Evolutionary conservation across 1,140 invertebrate genomes (phyloP), one percentile per base, ranked within the genome.

Genomic region (Leptinotarsa undecemlineata): DNA sequence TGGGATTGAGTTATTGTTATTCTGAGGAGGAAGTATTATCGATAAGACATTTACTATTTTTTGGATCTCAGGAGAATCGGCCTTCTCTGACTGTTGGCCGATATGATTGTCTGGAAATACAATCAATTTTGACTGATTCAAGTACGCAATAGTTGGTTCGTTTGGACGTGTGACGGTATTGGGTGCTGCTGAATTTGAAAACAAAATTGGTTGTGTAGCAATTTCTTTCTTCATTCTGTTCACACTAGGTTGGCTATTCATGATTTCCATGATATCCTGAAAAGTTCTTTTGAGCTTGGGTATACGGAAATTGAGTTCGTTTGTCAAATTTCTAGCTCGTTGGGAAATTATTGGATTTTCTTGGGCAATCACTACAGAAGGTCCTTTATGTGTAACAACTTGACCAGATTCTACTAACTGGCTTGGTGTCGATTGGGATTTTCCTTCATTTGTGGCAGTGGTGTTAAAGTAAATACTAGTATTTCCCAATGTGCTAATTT

Each of bases 221-320:
- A 42, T 20, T 13, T 69, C 11, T 48, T 69, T 48, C 48, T 20
- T 48, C 0, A n/a, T 20, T 69, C 68, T n/a, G 8, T 47, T 15
- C 42, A 5, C n/a, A 51, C 13, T 21, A 13, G 63, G 2, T 64
- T 64, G 20, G 14, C 11, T 33, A 15, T 64, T 33, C 63, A 64
- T 64, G 6, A 64, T 33, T 14, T 64, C 63, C 20, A 64, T 64
- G 13, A 69, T 69, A 13, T 69, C 68, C n/a, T 20, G 19, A 21
- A 69, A 69, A 48, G 15, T 69, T 48, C 21, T 17, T 19, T 21
- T 48, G 1, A 69, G 42, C 47, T 69, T 4, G 3, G 68, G 68
- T 11, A 69, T 13, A 14, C 33, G 33, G 14, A 48, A 47, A 48
- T 11, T 69, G 14, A 69, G 68, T 23, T 69, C 68, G n/a, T 69